Conservation (phyloP, 2,888 invertebrate genomes). For the Dyspetes luteomarginatus region DNA sequence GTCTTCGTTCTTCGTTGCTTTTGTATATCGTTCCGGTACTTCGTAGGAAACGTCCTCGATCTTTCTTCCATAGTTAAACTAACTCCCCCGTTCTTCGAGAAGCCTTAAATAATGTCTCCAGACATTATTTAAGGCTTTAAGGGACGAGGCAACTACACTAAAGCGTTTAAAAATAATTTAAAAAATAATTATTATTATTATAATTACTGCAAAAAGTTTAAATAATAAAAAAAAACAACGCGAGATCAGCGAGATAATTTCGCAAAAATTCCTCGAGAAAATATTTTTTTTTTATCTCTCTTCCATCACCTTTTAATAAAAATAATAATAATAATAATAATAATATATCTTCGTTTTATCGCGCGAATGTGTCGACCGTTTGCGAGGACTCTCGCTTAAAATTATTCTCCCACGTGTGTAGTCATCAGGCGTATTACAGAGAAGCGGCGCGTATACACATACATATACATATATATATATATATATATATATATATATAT, state of each 20-base stretch:
- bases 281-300: conserved; percentile 26
- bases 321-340: too few relatives aligned
- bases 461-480: too few relatives aligned
- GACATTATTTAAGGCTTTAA: too few relatives aligned
- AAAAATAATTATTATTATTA: too few relatives aligned
- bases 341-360: conserved; percentile 31
- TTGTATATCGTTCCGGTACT: conserved; percentile 64
- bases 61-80: conserved; percentile 15
- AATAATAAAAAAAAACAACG: too few relatives aligned
- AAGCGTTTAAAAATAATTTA: conserved; percentile 11
- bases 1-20: conserved; percentile 54
- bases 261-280: neutral
- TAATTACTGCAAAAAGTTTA: neutral
- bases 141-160: conserved; percentile 1
- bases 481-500: too few relatives aligned
- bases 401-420: conserved; percentile 53
- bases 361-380: conserved; percentile 25
- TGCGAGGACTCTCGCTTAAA: conserved; percentile 45
- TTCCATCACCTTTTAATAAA: conserved; percentile 6
- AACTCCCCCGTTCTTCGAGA: conserved; percentile 7
- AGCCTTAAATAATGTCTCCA: neutral
- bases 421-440: neutral
- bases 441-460: too few relatives aligned
- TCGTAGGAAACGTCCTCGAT: conserved; percentile 59
- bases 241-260: conserved; percentile 31